A percentile compares a stretch with the other conserved stretches of the same genome.
phyloP scores from a whole-genome alignment of 2,113 vertebrate genomes.

The Zosterops japonicus region DNA sequence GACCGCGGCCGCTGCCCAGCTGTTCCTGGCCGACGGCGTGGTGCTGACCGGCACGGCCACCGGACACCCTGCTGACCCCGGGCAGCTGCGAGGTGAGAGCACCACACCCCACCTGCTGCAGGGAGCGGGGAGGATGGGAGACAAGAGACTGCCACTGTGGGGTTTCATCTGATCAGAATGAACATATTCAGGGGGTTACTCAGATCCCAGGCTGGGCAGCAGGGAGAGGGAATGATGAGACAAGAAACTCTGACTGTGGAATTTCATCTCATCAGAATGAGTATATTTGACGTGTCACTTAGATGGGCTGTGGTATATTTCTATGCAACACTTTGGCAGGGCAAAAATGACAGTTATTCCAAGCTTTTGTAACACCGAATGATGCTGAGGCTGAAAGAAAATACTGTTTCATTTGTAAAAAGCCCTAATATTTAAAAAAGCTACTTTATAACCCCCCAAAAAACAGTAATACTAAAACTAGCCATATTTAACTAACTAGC shows the following conservation, averaged over 20 bases:
- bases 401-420: not conserved
- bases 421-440: not conserved
- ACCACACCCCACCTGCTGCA: not conserved
- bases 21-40: constrained; percentile 86
- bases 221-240: not conserved
- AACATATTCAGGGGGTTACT: no score
- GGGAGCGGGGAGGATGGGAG: not conserved
- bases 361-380: not conserved
- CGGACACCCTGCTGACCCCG: constrained; percentile 72
- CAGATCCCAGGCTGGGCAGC: not conserved
- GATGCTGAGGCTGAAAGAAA: not conserved
- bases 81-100: constrained; percentile 77
- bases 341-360: not conserved
- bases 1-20: constrained; percentile 79
- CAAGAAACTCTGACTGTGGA: not conserved
- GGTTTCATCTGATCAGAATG: not conserved
- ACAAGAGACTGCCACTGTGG: not conserved
- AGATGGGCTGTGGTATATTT: not conserved
- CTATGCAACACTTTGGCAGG: not conserved
- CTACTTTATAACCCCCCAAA: not conserved
- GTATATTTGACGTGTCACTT: not conserved
- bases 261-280: not conserved
- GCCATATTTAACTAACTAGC: not conserved
- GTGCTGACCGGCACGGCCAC: constrained; percentile 83
- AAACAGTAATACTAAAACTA: not conserved